Percentiles rank a stretch among this genome's conserved stretches.
phyloP scores from a whole-genome alignment of 2,797 vertebrate genomes.

The Cyclopterus lumpus region DNA sequence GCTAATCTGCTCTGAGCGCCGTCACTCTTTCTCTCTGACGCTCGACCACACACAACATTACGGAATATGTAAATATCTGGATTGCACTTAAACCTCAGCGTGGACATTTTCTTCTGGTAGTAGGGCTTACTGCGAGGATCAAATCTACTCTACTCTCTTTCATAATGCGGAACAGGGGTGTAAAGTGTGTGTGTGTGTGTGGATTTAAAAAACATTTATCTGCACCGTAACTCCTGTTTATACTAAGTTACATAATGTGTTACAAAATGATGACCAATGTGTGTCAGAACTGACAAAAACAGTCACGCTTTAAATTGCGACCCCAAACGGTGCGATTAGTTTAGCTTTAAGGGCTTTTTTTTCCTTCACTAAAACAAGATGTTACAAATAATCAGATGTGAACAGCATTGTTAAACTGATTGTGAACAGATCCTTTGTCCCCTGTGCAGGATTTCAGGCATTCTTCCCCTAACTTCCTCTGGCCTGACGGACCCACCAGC shows the following conservation, averaged over 20 bases:
- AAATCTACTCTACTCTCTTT: too few species aligned
- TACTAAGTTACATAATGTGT: not conserved
- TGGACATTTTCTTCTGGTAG: not conserved
- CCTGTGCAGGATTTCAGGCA: slow-evolving; percentile 40
- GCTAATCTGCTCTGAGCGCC: not conserved
- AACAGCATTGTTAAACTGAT: accelerated
- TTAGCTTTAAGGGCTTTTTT: not conserved
- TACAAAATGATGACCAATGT: not conserved
- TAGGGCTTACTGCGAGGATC: too few species aligned
- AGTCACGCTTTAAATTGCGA: too few species aligned
- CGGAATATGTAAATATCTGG: not conserved
- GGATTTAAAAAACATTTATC: too few species aligned
- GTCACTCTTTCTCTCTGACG: not conserved
- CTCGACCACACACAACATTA: not conserved
- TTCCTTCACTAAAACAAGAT: not conserved
- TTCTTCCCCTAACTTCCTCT: slow-evolving; percentile 47
- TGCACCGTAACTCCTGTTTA: too few species aligned
- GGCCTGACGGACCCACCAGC: slow-evolving; percentile 64
- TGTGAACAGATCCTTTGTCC: not conserved
- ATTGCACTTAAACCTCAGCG: not conserved
- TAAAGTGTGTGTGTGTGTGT: too few species aligned
- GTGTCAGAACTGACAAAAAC: too few species aligned
- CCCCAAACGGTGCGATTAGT: too few species aligned
- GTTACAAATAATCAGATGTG: not conserved
- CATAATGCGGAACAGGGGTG: too few species aligned